Conservation (phyloP, 2,888 invertebrate genomes). For the Machimus atricapillus region DNA sequence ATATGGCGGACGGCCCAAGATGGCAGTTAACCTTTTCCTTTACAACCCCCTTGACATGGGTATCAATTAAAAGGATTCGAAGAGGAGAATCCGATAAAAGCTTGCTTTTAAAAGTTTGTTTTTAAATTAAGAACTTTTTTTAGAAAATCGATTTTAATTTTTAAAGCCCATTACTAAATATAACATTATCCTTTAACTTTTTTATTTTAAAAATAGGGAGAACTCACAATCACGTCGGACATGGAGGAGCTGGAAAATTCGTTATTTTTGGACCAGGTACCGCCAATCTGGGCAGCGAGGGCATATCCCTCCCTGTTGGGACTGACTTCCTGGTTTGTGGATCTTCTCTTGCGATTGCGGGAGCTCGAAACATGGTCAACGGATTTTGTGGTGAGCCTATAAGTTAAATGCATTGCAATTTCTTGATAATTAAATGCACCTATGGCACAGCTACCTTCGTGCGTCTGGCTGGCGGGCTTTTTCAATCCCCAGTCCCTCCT, state of each 20-base stretch:
- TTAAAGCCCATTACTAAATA: too few species aligned
- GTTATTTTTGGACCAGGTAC: slow-evolving; percentile 92
- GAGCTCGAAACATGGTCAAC: slow-evolving; percentile 94
- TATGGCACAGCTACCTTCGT: slow-evolving; percentile 79
- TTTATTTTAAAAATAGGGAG: slow-evolving; percentile 69
- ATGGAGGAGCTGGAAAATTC: slow-evolving; percentile 96
- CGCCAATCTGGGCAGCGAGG: slow-evolving; percentile 82
- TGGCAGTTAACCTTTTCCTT: too few species aligned
- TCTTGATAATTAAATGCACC: background rate
- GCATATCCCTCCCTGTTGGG: slow-evolving; percentile 93
- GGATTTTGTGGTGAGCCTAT: slow-evolving; percentile 85
- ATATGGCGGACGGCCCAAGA: too few species aligned
- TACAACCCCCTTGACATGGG: too few species aligned
- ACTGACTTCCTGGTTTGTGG: slow-evolving; percentile 91
- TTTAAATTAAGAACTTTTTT: too few species aligned
- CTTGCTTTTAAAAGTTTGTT: too few species aligned
- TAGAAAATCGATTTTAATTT: too few species aligned
- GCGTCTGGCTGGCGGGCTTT: slow-evolving; percentile 97
- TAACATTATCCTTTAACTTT: background rate
- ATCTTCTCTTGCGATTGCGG: slow-evolving; percentile 82
- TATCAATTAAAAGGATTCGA: too few species aligned
- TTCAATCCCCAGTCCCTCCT: slow-evolving; percentile 96
- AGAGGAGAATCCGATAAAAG: too few species aligned
- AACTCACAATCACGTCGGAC: slow-evolving; percentile 92
- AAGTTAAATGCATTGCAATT: background rate